Evolutionary conservation across 2,113 vertebrate species (phyloP), one percentile per base, ranked within the genome.

Genomic region (Eclectus roratus): DNA sequence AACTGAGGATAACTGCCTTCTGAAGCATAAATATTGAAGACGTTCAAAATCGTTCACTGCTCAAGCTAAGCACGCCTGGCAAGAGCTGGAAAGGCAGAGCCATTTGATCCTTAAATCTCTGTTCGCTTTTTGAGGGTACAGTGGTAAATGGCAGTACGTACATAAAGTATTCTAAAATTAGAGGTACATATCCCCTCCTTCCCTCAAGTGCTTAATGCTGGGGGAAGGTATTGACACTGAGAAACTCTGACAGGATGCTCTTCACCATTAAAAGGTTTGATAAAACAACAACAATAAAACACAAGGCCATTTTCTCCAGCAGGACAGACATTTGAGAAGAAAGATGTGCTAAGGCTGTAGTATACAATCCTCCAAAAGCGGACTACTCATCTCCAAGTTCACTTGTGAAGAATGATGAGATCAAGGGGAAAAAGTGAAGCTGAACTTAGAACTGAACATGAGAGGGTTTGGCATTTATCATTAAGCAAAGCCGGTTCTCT

Each of bases 1-100:
- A 97, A 96, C 96, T 96, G 95, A 96, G 95, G 95, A 96, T 97
- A 96, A 96, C 85, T 73, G 91, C 76, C 89, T 96, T 50, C 71
- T 87, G 81, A 96, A 91, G 91, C 93, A 80, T 81, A 96, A 96
- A 96, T 95, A 96, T 94, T 92, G 93, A 95, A 85, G 93, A 92
- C 80, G 60, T 80, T 71, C 79, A 80, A 88, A 88, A 55, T 79
- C 78, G 44, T 56, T 71, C 88, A 18, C 5, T 83, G 88, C 85
- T 64, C 4, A 0, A 63, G 87, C 91, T 70, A 77, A 90, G 82
- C 71, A 21, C 1, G 66, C 68, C 82, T 80, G 63, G 79, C 33
- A 49, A 76, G 56, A 79, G 91, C 78, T 63, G 89, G 28, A 35
- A 66, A 66, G 66, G 77, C 35, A 89, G 70, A 91, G 86, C 73